phyloP scores from a whole-genome alignment of 2,888 invertebrate genomes.

The Drosophila silvestris region DNA sequence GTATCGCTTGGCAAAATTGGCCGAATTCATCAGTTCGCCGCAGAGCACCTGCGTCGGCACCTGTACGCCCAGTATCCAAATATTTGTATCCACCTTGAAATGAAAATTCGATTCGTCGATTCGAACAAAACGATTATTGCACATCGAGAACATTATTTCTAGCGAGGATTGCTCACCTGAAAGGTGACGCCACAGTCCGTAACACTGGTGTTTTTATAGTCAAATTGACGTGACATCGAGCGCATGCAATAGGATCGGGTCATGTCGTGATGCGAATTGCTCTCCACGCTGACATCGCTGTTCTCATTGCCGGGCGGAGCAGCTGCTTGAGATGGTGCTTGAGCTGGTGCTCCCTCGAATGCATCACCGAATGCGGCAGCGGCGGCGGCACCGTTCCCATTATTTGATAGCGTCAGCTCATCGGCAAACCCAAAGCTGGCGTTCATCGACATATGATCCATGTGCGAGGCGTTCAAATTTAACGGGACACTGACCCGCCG shows the following conservation, averaged over 20 bases:
- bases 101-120: neutral
- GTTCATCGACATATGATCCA: conserved; percentile 31
- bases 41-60: conserved; percentile 90
- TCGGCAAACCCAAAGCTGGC: conserved; percentile 35
- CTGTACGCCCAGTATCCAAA: conserved; percentile 88
- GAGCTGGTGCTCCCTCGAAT: conserved; percentile 46
- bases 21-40: conserved; percentile 84
- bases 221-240: conserved; percentile 89
- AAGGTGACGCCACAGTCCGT: conserved; percentile 92
- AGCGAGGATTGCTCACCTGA: conserved; percentile 71
- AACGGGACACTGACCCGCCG: conserved; percentile 72
- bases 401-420: conserved; percentile 84
- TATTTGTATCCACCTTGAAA: conserved; percentile 90
- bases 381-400: conserved; percentile 58
- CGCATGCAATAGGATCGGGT: conserved; percentile 90
- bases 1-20: conserved; percentile 86
- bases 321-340: conserved; percentile 37
- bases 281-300: conserved; percentile 28
- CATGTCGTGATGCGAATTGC: conserved; percentile 84
- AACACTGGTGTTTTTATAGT: conserved; percentile 91
- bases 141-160: neutral
- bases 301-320: conserved; percentile 20
- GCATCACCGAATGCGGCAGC: conserved; percentile 37
- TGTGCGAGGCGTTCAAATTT: conserved; percentile 27
- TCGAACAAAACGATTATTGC: neutral